Base-by-base conservation (phyloP, 2,888 invertebrate genomes). In the Ceramica pisi region DNA sequence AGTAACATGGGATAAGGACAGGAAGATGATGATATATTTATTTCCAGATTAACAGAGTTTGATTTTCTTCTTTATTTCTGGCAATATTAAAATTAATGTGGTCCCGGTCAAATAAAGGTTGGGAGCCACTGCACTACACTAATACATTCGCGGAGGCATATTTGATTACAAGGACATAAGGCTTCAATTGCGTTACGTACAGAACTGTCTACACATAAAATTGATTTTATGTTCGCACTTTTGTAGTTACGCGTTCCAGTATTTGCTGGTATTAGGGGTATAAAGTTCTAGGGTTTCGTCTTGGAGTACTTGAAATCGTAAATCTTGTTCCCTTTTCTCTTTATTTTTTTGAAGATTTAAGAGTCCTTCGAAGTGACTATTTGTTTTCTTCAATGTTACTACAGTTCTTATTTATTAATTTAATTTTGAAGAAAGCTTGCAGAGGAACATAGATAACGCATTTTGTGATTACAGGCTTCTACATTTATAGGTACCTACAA, bases 131-230 rank as follows among this genome's bases (percentile, higher is more conserved):
- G 41, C 35, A 23, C 50, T 41, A 50, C 48, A 78, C 68, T 81
- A 67, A 75, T 62, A 82, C 75, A 71, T 73, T 78, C 66, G 70
- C 78, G 65, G 57, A 59, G 63, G 55, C 67, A 71, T 83, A 80
- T 84, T 78, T 75, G 68, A 78, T 84, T 82, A 84, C 80, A 75
- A 44, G 35, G 26, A 59, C 75, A 60, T 84, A 78, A 38, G 82
- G 80, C 63, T 84, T 82, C 85, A 59, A 71, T 69, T 61, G 59
- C 57, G 60, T 80, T 75, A 76, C 35, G 46, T 59, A 41, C 56
- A 41, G 57, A 68, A 23, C 51, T 46, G 26, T 46, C 51, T 56
- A 56, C 55, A 63, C 44, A 62, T 67, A 56, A 55, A 68, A 68
- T 68, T 53, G 57, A 57, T 80, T 73, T 77, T 77, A 48, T 60